Conservation (phyloP, 2,797 vertebrate species). For the Australoheros facetus region DNA sequence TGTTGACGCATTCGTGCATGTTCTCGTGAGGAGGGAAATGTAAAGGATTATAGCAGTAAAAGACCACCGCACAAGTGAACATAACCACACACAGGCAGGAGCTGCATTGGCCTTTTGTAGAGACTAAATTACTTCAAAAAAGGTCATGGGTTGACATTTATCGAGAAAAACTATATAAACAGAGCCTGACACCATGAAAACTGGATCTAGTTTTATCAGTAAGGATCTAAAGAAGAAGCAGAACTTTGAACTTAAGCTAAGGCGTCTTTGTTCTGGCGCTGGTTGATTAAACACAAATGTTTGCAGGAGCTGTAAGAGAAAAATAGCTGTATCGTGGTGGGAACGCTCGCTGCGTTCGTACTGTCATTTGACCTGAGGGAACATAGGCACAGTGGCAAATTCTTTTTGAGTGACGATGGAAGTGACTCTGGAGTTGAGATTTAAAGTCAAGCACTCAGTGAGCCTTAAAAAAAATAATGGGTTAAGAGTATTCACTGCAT, state of each 20-base stretch:
- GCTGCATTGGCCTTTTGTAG: slow-evolving; percentile 50
- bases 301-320: slow-evolving; percentile 18
- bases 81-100: slow-evolving; percentile 39
- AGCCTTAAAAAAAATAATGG: slow-evolving; percentile 19
- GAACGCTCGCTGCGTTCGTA: neutral
- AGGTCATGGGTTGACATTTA: slow-evolving; percentile 85
- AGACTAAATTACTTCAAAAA: slow-evolving; percentile 79
- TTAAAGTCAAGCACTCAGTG: slow-evolving; percentile 27
- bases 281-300: slow-evolving; percentile 61
- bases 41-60: slow-evolving; percentile 39
- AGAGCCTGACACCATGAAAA: slow-evolving; percentile 58
- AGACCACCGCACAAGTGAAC: slow-evolving; percentile 44
- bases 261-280: slow-evolving; percentile 43
- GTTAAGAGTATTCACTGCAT: slow-evolving; percentile 5
- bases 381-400: neutral
- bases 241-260: slow-evolving; percentile 53
- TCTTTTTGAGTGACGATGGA: slow-evolving; percentile 19
- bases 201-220: slow-evolving; percentile 55
- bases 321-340: slow-evolving; percentile 5
- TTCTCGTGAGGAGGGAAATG: slow-evolving; percentile 10
- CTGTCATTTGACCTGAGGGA: slow-evolving; percentile 23
- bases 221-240: slow-evolving; percentile 47
- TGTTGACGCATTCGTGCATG: neutral
- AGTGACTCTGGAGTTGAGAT: slow-evolving; percentile 29
- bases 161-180: slow-evolving; percentile 71